Evolutionary conservation across 2,888 invertebrate genomes (phyloP).

Genomic region (Cerastis rubricosa): DNA sequence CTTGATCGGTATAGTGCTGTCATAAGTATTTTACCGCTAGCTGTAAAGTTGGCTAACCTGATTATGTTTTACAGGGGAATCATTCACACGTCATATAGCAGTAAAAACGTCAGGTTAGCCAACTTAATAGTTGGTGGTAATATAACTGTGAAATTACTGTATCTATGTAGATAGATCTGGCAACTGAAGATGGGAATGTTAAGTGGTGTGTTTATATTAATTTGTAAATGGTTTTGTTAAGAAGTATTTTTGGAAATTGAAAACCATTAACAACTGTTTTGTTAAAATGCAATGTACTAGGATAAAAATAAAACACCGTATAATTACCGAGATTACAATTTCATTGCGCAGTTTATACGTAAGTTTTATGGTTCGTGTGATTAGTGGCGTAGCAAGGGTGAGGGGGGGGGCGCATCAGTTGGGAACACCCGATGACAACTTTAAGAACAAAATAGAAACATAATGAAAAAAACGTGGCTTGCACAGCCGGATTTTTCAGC

Average conservation of each 20-base stretch:
- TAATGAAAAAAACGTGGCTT: no score
- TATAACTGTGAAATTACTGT: not conserved
- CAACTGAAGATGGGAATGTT: not conserved
- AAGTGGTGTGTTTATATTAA: not conserved
- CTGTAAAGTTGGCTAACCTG: not conserved
- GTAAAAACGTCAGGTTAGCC: not conserved
- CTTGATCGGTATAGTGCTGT: no score
- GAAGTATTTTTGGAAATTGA: not conserved
- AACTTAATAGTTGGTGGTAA: not conserved
- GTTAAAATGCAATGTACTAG: no score
- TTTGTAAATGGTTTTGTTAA: not conserved
- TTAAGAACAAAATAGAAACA: no score
- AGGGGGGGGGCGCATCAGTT: no score
- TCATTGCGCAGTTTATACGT: not conserved
- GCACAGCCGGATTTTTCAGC: no score
- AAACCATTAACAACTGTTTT: not conserved
- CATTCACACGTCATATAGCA: not conserved
- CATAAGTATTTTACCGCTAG: not conserved
- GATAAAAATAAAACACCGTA: not conserved
- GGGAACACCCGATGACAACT: no score
- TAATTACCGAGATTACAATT: not conserved
- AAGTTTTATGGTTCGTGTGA: no score
- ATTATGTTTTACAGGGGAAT: not conserved
- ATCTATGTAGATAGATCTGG: not conserved
- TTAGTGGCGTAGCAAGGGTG: no score